Evolutionary conservation across 1,140 invertebrate genomes (phyloP).

Genomic region (Atopsyche davidsoni): DNA sequence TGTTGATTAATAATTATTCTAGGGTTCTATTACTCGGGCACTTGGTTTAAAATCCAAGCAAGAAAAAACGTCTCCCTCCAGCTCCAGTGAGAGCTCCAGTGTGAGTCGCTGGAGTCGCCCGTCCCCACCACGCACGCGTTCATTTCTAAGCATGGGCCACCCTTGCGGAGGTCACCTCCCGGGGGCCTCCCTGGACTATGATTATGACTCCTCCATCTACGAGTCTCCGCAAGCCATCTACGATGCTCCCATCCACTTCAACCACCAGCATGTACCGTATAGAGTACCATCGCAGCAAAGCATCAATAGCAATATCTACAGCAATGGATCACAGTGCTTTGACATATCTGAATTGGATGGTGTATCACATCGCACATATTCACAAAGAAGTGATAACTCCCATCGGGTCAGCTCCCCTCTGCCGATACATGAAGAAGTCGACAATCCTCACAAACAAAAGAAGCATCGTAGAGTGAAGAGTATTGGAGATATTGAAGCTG

Average conservation of each 20-base stretch:
- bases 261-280: slow-evolving; percentile 19
- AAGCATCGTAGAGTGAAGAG: slow-evolving; percentile 63
- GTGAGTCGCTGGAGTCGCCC: slow-evolving; percentile 36
- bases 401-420: slow-evolving; percentile 47
- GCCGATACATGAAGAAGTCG: slow-evolving; percentile 41
- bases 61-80: slow-evolving; percentile 53
- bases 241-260: slow-evolving; percentile 25
- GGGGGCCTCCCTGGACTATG: slow-evolving; percentile 21
- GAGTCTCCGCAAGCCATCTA: slow-evolving; percentile 27
- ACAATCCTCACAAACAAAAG: slow-evolving; percentile 42
- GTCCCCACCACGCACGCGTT: slow-evolving; percentile 43
- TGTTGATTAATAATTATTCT: slow-evolving; percentile 33
- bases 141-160: slow-evolving; percentile 46
- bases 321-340: slow-evolving; percentile 37
- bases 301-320: slow-evolving; percentile 32
- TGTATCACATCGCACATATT: slow-evolving; percentile 26
- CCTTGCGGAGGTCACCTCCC: slow-evolving; percentile 31
- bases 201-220: slow-evolving; percentile 15
- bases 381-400: slow-evolving; percentile 40
- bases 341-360: slow-evolving; percentile 24
- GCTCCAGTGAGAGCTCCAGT: slow-evolving; percentile 53
- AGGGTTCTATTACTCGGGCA: slow-evolving; percentile 72
- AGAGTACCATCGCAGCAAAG: slow-evolving; percentile 30
- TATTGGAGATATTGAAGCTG: slow-evolving; percentile 63
- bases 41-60: slow-evolving; percentile 60